phyloP scores from a whole-genome alignment of 2,888 invertebrate species.

The Smittia aterrima region DNA sequence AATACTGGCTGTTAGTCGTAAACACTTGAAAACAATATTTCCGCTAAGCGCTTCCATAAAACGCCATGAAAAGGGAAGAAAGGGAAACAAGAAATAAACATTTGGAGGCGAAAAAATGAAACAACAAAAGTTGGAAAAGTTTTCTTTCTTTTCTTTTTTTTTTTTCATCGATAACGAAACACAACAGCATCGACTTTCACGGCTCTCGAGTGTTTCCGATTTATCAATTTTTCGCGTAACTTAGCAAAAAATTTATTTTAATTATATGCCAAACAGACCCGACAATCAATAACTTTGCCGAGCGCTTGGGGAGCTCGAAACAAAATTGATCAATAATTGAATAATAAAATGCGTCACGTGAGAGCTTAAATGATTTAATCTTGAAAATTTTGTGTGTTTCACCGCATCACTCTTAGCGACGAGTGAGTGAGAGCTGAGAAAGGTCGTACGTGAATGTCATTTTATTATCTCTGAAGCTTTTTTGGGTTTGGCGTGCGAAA shows the following conservation, averaged over 20 bases:
- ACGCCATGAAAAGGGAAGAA: not conserved
- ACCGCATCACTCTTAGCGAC: not conserved
- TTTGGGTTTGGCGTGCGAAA: not conserved
- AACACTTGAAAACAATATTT: slow-evolving; percentile 11
- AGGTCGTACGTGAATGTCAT: slow-evolving; percentile 36
- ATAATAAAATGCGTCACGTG: slow-evolving; percentile 28
- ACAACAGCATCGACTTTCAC: too few relatives aligned
- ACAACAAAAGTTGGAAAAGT: too few relatives aligned
- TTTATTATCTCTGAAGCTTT: not conserved
- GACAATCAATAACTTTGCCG: slow-evolving; percentile 12
- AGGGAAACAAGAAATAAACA: not conserved
- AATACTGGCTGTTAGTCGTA: not conserved
- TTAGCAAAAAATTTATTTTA: slow-evolving; percentile 27
- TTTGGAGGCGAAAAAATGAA: too few relatives aligned
- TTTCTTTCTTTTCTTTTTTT: too few relatives aligned
- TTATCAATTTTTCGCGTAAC: slow-evolving; percentile 14
- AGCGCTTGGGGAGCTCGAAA: not conserved
- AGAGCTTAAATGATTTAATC: slow-evolving; percentile 30
- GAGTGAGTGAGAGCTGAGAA: not conserved
- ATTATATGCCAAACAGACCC: not conserved
- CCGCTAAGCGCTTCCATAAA: not conserved
- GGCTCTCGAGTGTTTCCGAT: not conserved
- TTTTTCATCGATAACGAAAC: too few relatives aligned
- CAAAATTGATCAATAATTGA: not conserved
- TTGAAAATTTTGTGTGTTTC: not conserved